Evolutionary conservation across 1,140 invertebrate species (phyloP).

Genomic region (Euschistus heros): DNA sequence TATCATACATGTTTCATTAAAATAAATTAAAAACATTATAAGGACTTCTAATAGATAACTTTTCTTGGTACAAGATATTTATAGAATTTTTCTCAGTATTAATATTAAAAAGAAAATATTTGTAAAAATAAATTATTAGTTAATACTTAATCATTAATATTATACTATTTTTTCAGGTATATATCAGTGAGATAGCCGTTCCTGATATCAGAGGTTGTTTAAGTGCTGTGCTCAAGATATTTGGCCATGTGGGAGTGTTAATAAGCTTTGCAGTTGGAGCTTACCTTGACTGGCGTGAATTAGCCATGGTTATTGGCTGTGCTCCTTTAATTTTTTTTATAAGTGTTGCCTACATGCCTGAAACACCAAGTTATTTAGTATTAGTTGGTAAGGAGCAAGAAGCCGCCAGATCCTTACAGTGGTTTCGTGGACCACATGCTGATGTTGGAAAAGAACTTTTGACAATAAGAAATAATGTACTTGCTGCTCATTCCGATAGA

Average conservation of each 20-base stretch:
- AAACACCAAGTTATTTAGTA: slow-evolving; percentile 71
- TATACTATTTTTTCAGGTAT: slow-evolving; percentile 46
- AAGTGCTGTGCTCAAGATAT: slow-evolving; percentile 72
- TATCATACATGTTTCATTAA: too few relatives aligned
- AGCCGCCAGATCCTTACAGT: slow-evolving; percentile 61
- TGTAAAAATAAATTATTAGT: too few relatives aligned
- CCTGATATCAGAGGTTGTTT: slow-evolving; percentile 73
- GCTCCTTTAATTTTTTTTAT: slow-evolving; percentile 58
- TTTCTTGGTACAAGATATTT: too few relatives aligned
- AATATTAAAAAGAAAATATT: too few relatives aligned
- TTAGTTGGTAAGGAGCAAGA: slow-evolving; percentile 62
- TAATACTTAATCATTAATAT: too few relatives aligned
- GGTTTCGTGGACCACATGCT: slow-evolving; percentile 59
- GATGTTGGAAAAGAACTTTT: slow-evolving; percentile 59
- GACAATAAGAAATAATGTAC: slow-evolving; percentile 53
- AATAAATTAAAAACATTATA: too few relatives aligned
- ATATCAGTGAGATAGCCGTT: slow-evolving; percentile 81
- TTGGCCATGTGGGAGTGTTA: slow-evolving; percentile 73
- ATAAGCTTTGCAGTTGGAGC: slow-evolving; percentile 70
- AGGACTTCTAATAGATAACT: too few relatives aligned
- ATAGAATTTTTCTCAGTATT: too few relatives aligned
- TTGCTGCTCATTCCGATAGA: slow-evolving; percentile 34
- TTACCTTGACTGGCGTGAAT: slow-evolving; percentile 67
- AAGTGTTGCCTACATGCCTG: slow-evolving; percentile 57
- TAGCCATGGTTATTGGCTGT: slow-evolving; percentile 60